phyloP scores from a whole-genome alignment of 2,797 vertebrate genomes.

The Phyllotis vaccarum region DNA sequence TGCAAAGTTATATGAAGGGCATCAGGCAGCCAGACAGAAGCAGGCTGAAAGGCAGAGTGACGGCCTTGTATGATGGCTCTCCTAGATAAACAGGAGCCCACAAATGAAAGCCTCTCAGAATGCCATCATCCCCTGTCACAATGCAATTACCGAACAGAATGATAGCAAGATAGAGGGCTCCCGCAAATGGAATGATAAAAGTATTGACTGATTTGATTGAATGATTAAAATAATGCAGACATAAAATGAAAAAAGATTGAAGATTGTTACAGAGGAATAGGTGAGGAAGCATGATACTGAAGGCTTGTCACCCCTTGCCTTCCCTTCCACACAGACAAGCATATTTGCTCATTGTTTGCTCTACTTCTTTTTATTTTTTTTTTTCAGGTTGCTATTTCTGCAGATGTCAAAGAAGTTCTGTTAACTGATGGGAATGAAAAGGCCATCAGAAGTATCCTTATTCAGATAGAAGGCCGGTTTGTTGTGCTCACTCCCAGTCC shows the following conservation, averaged over 20 bases:
- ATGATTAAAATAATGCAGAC: conserved; percentile 99
- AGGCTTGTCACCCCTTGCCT: conserved; percentile 92
- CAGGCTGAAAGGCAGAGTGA: conserved; percentile 99
- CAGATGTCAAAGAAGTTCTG: conserved; percentile 99
- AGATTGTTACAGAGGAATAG: conserved; percentile 94
- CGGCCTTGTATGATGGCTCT: conserved; percentile 99
- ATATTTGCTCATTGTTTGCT: conserved; percentile 92
- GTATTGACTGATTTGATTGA: conserved; percentile 99
- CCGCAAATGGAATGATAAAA: conserved; percentile 99
- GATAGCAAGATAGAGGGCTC: conserved; percentile 99
- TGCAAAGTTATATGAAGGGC: conserved; percentile 99
- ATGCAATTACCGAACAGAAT: conserved; percentile 99
- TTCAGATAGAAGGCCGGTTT: conserved; percentile 90
- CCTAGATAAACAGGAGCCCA: conserved; percentile 99
- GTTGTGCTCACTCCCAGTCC: conserved; percentile 82
- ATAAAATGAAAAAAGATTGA: conserved; percentile 97
- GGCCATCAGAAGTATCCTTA: conserved; percentile 99
- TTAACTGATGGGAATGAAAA: conserved; percentile 99
- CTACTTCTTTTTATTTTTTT: conserved; percentile 84
- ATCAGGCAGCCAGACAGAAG: conserved; percentile 99
- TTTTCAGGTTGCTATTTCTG: conserved; percentile 98
- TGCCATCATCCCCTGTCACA: conserved; percentile 99
- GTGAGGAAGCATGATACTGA: conserved; percentile 94
- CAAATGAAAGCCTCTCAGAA: conserved; percentile 99
- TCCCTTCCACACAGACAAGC: conserved; percentile 91